phyloP scores from a whole-genome alignment of 1,140 invertebrate species.

The Diorhabda carinulata region DNA sequence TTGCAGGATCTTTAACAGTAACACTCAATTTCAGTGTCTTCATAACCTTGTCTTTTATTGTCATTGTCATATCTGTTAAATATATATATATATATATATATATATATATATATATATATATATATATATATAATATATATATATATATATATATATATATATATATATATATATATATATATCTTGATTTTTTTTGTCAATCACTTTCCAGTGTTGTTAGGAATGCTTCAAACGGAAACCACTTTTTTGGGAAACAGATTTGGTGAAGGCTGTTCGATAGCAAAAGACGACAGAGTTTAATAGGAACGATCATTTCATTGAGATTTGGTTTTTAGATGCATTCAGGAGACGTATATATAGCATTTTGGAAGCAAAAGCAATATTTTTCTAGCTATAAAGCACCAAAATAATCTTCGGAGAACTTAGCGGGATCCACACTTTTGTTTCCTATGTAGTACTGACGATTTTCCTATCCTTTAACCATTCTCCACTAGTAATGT shows the following conservation, averaged over 20 bases:
- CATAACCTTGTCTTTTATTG: neutral
- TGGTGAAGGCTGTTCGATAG: neutral
- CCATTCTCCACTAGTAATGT: too few relatives aligned
- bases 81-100: neutral
- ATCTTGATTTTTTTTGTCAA: neutral
- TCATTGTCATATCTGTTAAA: neutral
- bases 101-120: too few relatives aligned
- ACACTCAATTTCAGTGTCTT: neutral
- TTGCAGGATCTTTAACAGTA: neutral
- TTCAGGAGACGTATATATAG: neutral
- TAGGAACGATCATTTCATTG: neutral
- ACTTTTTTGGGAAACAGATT: neutral
- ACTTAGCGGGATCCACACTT: neutral
- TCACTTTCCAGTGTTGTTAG: neutral
- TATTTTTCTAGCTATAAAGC: neutral
- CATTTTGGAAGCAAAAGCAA: neutral
- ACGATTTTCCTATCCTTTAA: too few relatives aligned
- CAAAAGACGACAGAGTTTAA: neutral
- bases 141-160: neutral
- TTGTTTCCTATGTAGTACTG: too few relatives aligned
- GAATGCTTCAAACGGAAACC: neutral
- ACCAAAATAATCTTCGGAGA: neutral
- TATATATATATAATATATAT: too few relatives aligned
- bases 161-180: neutral
- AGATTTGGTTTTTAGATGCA: neutral